Base-by-base conservation (phyloP, 2,113 vertebrate species). In the Nibea coibor region DNA sequence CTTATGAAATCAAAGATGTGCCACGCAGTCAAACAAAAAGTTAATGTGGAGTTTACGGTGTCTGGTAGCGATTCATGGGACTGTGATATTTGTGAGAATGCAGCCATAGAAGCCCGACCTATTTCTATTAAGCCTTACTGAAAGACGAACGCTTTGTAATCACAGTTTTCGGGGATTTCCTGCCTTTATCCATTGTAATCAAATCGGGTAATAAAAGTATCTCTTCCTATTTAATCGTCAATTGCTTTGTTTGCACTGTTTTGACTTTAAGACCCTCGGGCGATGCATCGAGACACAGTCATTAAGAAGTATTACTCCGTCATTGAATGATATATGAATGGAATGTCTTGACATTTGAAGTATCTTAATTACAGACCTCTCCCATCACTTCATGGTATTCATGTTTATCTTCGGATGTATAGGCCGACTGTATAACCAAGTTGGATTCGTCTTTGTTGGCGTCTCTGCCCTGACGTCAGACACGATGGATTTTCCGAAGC, bases 121-220 rank as follows among this genome's bases (percentile, higher is more conserved):
- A 8, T 78, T 71, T 47, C 24, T 39, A 77, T 77, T 39, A 67
- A 58, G 45, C 57, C 51, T n/a, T 9, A 16, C 26, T 72, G 3
- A 90, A 75, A 83, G 47, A 83, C n/a, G 20, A 62, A 57, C n/a
- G 1, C 54, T 72, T 76, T 86, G 70, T 70, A 74, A 70, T 79
- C 28, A 56, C 58, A 47, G 20, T 80, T 77, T 87, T 53, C 0
- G 19, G 72, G 80, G 22, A 75, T 83, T 84, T 87, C 76, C 85
- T 82, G 54, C 54, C 45, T 68, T 71, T 22, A 72, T 72, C 64
- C 48, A 45, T n/a, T 62, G 73, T 86, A 69, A 82, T 76, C 3
- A 57, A 72, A 82, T 47, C 10, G 2, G 31, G 22, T 75, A 53
- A 82, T 59, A 64, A 69, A 70, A 71, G 50, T 0, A 61, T 88